Evolutionary conservation across 2,888 invertebrate species (phyloP), one percentile per base, ranked within the genome.

Genomic region (Mimas tiliae): DNA sequence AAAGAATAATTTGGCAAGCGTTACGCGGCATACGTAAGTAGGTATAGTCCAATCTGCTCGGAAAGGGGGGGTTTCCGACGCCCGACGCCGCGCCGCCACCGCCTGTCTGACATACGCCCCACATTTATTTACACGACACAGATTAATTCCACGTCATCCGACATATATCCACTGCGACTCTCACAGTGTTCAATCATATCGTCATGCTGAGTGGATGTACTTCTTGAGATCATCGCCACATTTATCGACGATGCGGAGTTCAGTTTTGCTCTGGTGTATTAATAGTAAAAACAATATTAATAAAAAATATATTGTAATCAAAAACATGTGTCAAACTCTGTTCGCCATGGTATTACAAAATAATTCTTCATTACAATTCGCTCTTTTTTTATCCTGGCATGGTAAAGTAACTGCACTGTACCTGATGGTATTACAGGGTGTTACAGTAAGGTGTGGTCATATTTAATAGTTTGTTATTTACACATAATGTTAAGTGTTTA

Each of bases 51-150:
- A 81, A 86, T 84, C 81, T 80, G 81, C 75, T 77, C 79, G 81
- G 80, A 77, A 74, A 72, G 74, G 72, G 38, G 38, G 7, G 68
- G 77, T 74, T 81, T 86, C 82, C 81, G 75, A 70, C 72, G 69
- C 74, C 72, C 79, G 76, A 73, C 81, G 74, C 75, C 74, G 77
- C 76, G 77, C 67, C 79, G 80, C 79, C 80, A 75, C 74, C 79
- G 73, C 74, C 74, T 67, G 73, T 70, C 76, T 85, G 84, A 87
- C 86, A 86, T 86, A 90, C 86, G 81, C 81, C 82, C 78, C 80
- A 81, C 90, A 90, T 92, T 90, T 90, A 89, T 91, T 90, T 86
- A 85, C 85, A 79, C 84, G 90, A 90, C 90, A 73, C 81, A 84
- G 89, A 91, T 91, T 91, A 90, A 91, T 91, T 83, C 83, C 73